Conservation (phyloP, 2,888 invertebrate genomes). For the Cataglyphis rosenhaueri region DNA sequence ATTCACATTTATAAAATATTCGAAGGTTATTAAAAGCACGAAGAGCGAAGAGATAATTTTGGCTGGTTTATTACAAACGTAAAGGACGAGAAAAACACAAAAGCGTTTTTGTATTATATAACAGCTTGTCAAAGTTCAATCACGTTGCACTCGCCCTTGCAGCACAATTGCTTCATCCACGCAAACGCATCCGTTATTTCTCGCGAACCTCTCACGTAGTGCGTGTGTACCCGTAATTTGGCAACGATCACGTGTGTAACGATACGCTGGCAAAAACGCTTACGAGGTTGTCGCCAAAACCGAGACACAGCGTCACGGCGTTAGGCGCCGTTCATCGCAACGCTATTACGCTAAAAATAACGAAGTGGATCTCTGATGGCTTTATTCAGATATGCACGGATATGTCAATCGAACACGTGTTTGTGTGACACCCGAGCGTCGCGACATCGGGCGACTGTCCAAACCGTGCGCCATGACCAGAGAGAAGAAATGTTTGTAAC, state of each 20-base stretch:
- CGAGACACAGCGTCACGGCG: conserved; percentile 73
- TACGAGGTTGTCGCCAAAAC: conserved; percentile 70
- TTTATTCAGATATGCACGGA: conserved; percentile 60
- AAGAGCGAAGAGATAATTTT: background rate
- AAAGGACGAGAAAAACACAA: conserved; percentile 6
- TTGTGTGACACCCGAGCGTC: conserved; percentile 44
- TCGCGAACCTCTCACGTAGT: background rate
- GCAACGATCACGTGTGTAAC: conserved; percentile 59
- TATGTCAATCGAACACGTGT: conserved; percentile 55
- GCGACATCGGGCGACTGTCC: conserved; percentile 52
- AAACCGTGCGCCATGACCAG: conserved; percentile 7
- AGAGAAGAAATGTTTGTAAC: background rate
- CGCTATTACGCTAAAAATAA: conserved; percentile 71
- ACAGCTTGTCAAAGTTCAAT: conserved; percentile 20
- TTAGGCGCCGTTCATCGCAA: conserved; percentile 72
- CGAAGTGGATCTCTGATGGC: conserved; percentile 58
- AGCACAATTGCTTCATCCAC: conserved; percentile 38
- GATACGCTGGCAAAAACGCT: conserved; percentile 59
- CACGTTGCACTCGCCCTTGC: conserved; percentile 20
- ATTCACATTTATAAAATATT: background rate
- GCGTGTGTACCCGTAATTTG: conserved; percentile 53
- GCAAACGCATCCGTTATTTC: conserved; percentile 18
- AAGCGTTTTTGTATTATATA: conserved; percentile 12
- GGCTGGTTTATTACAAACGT: background rate
- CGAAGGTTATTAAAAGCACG: background rate